These are phyloP conservation scores for Bagarius yarrelli DNA, from an alignment of 2,113 vertebrate genomes.

Conservation along the genomic window DNA sequence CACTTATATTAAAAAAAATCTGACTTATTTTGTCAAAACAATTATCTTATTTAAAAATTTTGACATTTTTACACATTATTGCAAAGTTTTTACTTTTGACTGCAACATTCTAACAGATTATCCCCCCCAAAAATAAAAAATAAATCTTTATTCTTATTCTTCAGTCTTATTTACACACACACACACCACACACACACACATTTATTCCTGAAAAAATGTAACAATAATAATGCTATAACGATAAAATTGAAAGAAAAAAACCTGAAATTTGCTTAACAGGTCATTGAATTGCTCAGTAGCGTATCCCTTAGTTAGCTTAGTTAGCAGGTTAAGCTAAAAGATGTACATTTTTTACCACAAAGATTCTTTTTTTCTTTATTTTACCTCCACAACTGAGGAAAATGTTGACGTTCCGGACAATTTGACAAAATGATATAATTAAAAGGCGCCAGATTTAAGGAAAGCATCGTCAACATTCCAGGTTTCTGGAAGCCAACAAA, in stretches of 20 bases:
- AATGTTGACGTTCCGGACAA: neutral
- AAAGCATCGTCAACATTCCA: constrained; percentile 26
- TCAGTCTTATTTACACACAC: no score
- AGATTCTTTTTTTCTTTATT: neutral
- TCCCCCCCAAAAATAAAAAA: neutral
- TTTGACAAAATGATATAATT: no score
- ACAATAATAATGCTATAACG: no score
- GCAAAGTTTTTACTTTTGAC: neutral
- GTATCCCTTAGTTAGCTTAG: neutral
- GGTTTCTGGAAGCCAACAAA: constrained; percentile 19
- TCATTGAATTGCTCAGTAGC: neutral
- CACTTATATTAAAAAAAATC: no score
- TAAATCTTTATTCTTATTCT: no score
- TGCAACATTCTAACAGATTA: neutral
- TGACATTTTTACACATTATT: no score
- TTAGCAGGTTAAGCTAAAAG: neutral
- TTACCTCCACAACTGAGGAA: neutral
- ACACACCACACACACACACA: no score
- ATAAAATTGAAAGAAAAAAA: no score
- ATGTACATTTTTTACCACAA: neutral
- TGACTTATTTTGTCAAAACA: neutral
- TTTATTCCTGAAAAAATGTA: no score
- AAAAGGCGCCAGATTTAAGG: constrained; percentile 16
- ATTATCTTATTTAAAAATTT: neutral
- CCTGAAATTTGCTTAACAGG: no score